Evolutionary conservation across 2,113 vertebrate species (phyloP), one percentile per base, ranked within the genome.

Genomic region (Noctilio leporinus): DNA sequence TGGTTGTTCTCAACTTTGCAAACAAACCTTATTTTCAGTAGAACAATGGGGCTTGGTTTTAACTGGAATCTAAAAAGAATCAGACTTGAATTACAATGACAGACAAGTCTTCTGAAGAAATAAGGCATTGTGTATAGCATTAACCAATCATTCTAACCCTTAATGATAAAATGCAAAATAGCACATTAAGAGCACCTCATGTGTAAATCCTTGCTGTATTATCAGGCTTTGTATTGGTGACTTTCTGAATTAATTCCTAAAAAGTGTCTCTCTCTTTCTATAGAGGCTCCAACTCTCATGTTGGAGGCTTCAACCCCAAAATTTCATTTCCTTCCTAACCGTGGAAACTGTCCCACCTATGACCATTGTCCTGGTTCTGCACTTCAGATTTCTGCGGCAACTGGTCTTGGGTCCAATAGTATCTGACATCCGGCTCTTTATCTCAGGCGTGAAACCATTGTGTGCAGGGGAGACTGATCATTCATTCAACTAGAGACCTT

Each of bases 391-490:
- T 96, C 45, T 88, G 33, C 24, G 30, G 24, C 26, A 81, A 77
- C 40, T 57, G 59, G 47, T 10, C 76, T 77, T 89, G 69, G 65
- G 17, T 81, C 22, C 35, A 55, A 1, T 53, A 47, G 6, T 45
- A 6, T 55, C 77, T 97, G 96, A 62, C 90, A 82, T 1, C 9
- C 17, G 59, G 47, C 19, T 81, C 76, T 40, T 92, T 81, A 35
- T 86, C 40, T 88, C 59, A 95, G 72, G 38, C 93, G 43, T 89
- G 73, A 96, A 89, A 33, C 67, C 30, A 22, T 49, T 96, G 64
- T 93, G 28, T 59, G n/a, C 20, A 47, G 22, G 73, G 51, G 38
- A 67, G 82, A 86, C 45, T 26, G 35, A 81, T 75, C 51, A 33
- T 16, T 81, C 69, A 88, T 73, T 95, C 33, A 76, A 0, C 47